Conservation (phyloP, 1,140 invertebrate species). For the Homalodisca vitripennis region DNA sequence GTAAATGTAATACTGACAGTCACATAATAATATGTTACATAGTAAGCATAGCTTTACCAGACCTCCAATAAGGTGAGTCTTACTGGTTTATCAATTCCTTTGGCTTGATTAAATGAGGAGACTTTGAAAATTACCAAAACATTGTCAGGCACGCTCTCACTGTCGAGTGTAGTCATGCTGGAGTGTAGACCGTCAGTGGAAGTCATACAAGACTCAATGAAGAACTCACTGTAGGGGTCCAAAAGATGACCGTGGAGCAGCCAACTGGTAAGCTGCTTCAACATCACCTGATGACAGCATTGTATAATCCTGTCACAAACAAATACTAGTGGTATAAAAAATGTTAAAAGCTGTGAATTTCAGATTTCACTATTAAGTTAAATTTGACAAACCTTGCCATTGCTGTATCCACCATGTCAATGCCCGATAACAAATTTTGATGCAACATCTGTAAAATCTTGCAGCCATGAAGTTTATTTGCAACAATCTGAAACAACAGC, state of each 20-base stretch:
- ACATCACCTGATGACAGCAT: background rate
- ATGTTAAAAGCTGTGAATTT: too few species aligned
- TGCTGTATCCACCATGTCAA: background rate
- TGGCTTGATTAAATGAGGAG: too few species aligned
- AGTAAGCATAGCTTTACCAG: too few species aligned
- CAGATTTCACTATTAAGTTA: too few species aligned
- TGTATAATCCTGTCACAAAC: background rate
- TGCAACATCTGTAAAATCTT: background rate
- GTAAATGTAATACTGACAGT: too few species aligned
- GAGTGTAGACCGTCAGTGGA: background rate
- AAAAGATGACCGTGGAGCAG: background rate
- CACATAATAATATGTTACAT: too few species aligned
- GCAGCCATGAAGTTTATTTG: background rate
- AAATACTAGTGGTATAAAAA: too few species aligned
- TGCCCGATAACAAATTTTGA: background rate
- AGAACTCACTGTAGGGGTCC: background rate
- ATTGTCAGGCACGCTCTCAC: background rate
- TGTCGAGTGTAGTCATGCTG: background rate
- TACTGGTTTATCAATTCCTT: too few species aligned
- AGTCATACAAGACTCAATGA: background rate
- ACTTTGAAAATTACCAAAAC: background rate
- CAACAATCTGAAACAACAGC: background rate
- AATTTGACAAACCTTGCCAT: background rate
- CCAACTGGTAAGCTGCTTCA: background rate
- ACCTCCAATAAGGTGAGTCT: too few species aligned